Base-by-base conservation (phyloP, 2,797 vertebrate genomes). In the Myiotriccus ornatus region DNA sequence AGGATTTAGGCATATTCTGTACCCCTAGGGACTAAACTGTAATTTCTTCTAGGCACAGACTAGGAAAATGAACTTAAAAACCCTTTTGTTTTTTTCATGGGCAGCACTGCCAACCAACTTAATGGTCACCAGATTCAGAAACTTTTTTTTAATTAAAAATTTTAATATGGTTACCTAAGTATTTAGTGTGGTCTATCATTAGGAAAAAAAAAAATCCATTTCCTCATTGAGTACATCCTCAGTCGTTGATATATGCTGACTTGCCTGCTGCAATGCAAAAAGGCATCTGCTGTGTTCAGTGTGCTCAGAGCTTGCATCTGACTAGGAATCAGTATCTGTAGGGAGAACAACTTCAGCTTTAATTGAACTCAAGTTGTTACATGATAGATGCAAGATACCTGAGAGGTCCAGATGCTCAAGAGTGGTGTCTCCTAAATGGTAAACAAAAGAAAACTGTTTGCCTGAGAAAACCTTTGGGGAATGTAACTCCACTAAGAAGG, bases 371-470 rank as follows among this genome's bases (percentile, higher is more conserved):
- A 41, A 53, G 35, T 12, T 65, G 1, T 41, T 41, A 22, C 21
- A 14, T 44, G 34, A 27, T 80, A 47, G 37, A 30, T 70, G 25
- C 4, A 62, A 50, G 46, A 37, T 44, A 68, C 9, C 49, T 77
- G 41, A 57, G 55, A 68, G 37, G 73, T 76, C 32, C 63, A 79
- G 59, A 20, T 56, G 19, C 24, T 89, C 13, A 43, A 67, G 43
- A 34, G 14, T 30, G 14, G 12, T 84, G 41, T 71, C 32, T 64
- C 41, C 49, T 57, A 60, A 64, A 21, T 34, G 25, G 28, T 46
- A 57, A 70, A 37, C 0, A 12, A 56, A 76, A 52, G 23, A 59
- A 63, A 68, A 34, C 12, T 6, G 0, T 9, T 0, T 73, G 52
- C 32, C 12, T 83, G 32, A 20, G 35, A 34, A 43, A 52, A 15